phyloP scores from a whole-genome alignment of 2,797 vertebrate genomes.

The Bucorvus abyssinicus region DNA sequence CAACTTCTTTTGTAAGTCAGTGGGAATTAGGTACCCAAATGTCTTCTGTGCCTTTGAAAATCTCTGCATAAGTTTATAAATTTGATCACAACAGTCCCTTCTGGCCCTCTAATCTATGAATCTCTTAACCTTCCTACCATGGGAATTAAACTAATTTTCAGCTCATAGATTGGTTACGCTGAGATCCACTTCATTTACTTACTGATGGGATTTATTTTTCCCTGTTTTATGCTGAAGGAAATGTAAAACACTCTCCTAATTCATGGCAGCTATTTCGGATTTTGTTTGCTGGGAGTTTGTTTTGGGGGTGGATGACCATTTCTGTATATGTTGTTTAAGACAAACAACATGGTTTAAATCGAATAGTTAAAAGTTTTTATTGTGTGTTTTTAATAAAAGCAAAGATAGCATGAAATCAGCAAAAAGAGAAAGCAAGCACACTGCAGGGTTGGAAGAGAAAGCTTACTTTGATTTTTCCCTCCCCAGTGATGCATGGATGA shows the following conservation, averaged over 20 bases:
- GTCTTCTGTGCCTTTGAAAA: conserved; percentile 62
- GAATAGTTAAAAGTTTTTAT: not conserved
- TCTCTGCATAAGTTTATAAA: conserved; percentile 41
- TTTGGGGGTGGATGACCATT: not conserved
- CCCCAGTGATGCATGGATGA: conserved; percentile 6
- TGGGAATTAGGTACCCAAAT: not conserved
- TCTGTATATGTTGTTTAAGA: not conserved
- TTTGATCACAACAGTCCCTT: conserved; percentile 53
- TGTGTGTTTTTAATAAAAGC: not conserved
- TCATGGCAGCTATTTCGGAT: not conserved
- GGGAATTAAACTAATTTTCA: conserved; percentile 67
- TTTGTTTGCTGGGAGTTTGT: not conserved
- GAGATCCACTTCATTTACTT: conserved; percentile 72
- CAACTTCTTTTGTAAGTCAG: not conserved
- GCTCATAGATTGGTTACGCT: conserved; percentile 61
- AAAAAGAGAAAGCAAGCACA: not conserved
- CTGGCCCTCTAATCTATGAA: conserved; percentile 47
- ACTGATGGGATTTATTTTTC: conserved; percentile 67
- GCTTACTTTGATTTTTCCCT: conserved; percentile 25
- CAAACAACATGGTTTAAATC: not conserved
- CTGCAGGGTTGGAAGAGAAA: not conserved
- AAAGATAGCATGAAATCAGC: not conserved
- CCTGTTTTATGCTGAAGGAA: conserved; percentile 45
- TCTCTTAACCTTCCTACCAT: conserved; percentile 48
- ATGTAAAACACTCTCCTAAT: conserved; percentile 5